A percentile compares a stretch with the other conserved stretches of the same genome.
These are phyloP conservation scores for Pseudochromis fuscus DNA, from an alignment of 2,797 vertebrate species.

Conservation along the genomic window DNA sequence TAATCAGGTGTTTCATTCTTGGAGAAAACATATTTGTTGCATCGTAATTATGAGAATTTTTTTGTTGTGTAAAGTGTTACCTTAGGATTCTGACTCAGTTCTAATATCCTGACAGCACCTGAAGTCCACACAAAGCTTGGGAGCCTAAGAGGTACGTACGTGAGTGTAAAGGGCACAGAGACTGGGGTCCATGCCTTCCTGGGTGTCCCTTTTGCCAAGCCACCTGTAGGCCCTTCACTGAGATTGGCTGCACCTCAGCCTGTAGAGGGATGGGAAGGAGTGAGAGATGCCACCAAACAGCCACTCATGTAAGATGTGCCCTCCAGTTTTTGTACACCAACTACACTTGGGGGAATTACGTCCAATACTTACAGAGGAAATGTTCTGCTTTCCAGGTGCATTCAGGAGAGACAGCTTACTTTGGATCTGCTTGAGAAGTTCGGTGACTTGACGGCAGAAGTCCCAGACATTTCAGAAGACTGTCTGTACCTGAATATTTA, in stretches of 20 bases:
- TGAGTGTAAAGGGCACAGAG: constrained; percentile 78
- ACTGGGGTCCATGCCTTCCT: constrained; percentile 76
- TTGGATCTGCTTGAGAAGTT: rapidly evolving
- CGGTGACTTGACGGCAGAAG: rapidly evolving
- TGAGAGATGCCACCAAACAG: constrained; percentile 78
- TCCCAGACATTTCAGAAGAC: constrained; percentile 82
- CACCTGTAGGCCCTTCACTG: constrained; percentile 78
- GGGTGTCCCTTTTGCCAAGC: constrained; percentile 82
- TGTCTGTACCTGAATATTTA: constrained; percentile 87
- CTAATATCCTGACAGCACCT: constrained; percentile 47
- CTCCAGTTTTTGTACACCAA: neutral
- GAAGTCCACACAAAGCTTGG: constrained; percentile 78
- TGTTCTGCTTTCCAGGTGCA: constrained; percentile 69
- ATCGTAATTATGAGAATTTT: too few relatives aligned
- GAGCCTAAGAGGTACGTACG: constrained; percentile 73
- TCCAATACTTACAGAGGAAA: neutral
- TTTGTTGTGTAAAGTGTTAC: too few relatives aligned
- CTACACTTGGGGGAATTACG: neutral
- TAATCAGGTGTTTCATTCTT: too few relatives aligned
- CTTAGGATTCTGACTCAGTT: neutral
- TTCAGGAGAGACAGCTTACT: constrained; percentile 41
- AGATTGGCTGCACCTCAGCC: constrained; percentile 80
- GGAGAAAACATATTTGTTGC: too few relatives aligned
- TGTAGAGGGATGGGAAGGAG: constrained; percentile 77
- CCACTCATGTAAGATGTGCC: constrained; percentile 75